Evolutionary conservation across 2,113 vertebrate genomes (phyloP).

Genomic region (Lagopus leucura): DNA sequence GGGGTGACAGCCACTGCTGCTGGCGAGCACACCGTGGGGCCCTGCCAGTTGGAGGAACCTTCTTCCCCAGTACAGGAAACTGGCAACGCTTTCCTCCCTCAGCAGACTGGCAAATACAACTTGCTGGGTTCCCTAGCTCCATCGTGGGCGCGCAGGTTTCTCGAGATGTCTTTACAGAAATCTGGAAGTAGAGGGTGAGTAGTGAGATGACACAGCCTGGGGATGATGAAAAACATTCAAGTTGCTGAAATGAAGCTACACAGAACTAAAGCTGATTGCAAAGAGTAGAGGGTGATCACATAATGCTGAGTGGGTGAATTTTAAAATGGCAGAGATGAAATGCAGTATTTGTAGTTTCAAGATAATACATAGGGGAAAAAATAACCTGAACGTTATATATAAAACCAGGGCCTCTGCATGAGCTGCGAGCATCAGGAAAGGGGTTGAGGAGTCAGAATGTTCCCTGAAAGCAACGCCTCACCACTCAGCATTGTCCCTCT

Average conservation of each 20-base stretch:
- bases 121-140: constrained; percentile 34
- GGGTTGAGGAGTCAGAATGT: not conserved
- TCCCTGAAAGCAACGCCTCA: not conserved
- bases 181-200: constrained; percentile 46
- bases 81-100: constrained; percentile 24
- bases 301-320: constrained; percentile 28
- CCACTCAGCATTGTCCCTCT: not conserved
- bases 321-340: not conserved
- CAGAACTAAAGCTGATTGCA: constrained; percentile 24
- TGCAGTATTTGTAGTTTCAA: not conserved
- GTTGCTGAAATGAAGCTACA: constrained; percentile 34
- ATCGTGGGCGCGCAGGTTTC: not conserved
- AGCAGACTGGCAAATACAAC: constrained; percentile 48
- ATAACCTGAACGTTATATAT: not conserved
- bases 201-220: constrained; percentile 29
- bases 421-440: not conserved
- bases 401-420: not conserved
- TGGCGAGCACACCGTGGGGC: constrained; percentile 1
- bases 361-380: not conserved
- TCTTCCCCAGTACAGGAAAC: constrained; percentile 26
- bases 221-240: not conserved
- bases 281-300: not conserved
- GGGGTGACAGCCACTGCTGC: not conserved
- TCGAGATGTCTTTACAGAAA: not conserved
- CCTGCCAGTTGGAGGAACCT: constrained; percentile 57